Percentiles rank a stretch among this genome's conserved stretches.
Evolutionary conservation across 2,888 invertebrate species (phyloP).

Genomic region (Arge pagana): DNA sequence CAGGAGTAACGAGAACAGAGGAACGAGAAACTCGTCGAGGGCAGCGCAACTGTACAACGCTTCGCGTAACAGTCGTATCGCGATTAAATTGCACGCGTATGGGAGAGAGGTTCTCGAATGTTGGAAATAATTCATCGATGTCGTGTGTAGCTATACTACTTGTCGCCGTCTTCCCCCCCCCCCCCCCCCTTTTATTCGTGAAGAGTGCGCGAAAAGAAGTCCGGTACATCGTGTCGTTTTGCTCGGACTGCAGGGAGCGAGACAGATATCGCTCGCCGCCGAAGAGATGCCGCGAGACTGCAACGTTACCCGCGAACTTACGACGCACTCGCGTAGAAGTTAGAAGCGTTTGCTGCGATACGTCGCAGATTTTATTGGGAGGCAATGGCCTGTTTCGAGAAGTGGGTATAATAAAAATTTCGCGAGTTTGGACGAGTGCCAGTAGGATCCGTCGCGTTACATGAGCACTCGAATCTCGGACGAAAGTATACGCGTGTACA

Average conservation of each 20-base stretch:
- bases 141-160: too few relatives aligned
- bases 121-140: too few relatives aligned
- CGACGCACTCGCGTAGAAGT: slow-evolving; percentile 7
- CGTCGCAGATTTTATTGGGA: slow-evolving; percentile 12
- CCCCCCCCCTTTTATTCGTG: too few relatives aligned
- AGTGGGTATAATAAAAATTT: slow-evolving; percentile 17
- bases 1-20: slow-evolving; percentile 2
- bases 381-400: slow-evolving; percentile 10
- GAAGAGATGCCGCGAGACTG: too few relatives aligned
- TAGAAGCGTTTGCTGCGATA: neutral
- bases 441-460: slow-evolving; percentile 1
- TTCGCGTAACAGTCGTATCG: too few relatives aligned
- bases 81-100: too few relatives aligned
- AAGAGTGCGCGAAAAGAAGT: too few relatives aligned
- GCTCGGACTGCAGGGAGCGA: too few relatives aligned
- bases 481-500: neutral
- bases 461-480: slow-evolving; percentile 10
- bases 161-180: too few relatives aligned
- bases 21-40: neutral
- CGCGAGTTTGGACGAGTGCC: slow-evolving; percentile 13
- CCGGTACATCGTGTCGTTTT: too few relatives aligned
- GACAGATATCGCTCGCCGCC: too few relatives aligned
- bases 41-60: neutral
- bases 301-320: neutral
- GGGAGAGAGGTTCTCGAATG: too few relatives aligned